These are phyloP conservation scores for Agrilus planipennis DNA, from an alignment of 1,140 invertebrate genomes.

Conservation along the genomic window DNA sequence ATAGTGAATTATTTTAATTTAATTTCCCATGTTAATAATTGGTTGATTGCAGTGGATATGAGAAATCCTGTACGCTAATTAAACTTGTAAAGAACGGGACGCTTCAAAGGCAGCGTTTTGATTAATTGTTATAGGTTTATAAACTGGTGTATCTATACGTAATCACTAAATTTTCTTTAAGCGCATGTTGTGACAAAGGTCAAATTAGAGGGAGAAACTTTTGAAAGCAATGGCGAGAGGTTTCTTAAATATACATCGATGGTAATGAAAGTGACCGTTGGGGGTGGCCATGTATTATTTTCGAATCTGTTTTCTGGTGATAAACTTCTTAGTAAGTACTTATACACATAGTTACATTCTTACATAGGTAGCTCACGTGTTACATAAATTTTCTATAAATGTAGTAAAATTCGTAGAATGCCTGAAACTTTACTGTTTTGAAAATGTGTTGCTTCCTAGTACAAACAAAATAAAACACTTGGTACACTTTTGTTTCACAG, in stretches of 20 bases:
- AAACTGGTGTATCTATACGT: background rate
- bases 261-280: conserved; percentile 42
- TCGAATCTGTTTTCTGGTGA: conserved; percentile 54
- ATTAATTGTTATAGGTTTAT: background rate
- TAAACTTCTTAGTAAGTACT: conserved; percentile 34
- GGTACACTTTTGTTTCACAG: too few relatives aligned
- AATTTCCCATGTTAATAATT: background rate
- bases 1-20: background rate
- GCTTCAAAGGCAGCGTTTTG: background rate
- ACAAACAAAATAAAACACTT: too few relatives aligned
- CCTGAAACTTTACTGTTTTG: too few relatives aligned
- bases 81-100: background rate
- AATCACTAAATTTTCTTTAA: conserved; percentile 26
- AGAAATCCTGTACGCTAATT: background rate
- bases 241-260: conserved; percentile 42
- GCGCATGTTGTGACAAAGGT: conserved; percentile 42
- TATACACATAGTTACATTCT: background rate
- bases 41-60: background rate
- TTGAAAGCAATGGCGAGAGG: conserved; percentile 37
- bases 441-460: too few relatives aligned
- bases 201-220: conserved; percentile 35
- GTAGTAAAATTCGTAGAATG: background rate
- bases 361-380: too few relatives aligned
- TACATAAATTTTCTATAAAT: background rate
- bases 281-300: conserved; percentile 42